These are phyloP conservation scores for Nannobrachium achirus DNA, from an alignment of 2,113 vertebrate species.

Conservation along the genomic window DNA sequence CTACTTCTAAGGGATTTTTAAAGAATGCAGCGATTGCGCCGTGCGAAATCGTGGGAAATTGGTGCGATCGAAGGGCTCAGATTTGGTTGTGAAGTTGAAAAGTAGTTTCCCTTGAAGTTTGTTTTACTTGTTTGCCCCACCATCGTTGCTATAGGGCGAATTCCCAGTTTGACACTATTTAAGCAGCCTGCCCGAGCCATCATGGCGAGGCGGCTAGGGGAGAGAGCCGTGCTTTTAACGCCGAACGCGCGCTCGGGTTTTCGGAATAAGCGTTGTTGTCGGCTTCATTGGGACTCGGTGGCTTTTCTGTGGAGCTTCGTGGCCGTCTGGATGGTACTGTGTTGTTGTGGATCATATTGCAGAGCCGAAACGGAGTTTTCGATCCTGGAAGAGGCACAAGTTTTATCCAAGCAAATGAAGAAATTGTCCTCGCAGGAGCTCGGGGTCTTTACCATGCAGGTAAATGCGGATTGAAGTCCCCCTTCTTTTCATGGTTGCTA, in stretches of 20 bases:
- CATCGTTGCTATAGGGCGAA: conserved; percentile 41
- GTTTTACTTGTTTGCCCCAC: conserved; percentile 45
- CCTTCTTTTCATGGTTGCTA: not conserved
- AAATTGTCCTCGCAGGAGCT: conserved; percentile 92
- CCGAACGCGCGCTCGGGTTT: conserved; percentile 41
- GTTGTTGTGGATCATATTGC: conserved; percentile 79
- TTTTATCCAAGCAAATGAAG: conserved; percentile 91
- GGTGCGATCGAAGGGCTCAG: conserved; percentile 39
- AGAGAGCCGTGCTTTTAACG: conserved; percentile 39
- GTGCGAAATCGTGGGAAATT: conserved; percentile 26
- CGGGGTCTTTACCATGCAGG: conserved; percentile 94
- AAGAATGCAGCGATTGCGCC: conserved; percentile 51
- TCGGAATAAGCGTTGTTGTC: conserved; percentile 47
- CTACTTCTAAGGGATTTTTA: conserved; percentile 11
- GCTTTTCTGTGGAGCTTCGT: conserved; percentile 63
- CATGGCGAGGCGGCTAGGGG: conserved; percentile 78
- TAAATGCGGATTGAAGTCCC: conserved; percentile 58
- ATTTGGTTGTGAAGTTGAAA: conserved; percentile 72
- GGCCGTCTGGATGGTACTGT: conserved; percentile 69
- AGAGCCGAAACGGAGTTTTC: conserved; percentile 88
- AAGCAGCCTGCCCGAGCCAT: conserved; percentile 49
- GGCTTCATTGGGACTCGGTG: conserved; percentile 34
- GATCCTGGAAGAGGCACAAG: conserved; percentile 92
- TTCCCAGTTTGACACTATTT: conserved; percentile 44
- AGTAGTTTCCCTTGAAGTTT: conserved; percentile 75